Evolutionary conservation across 2,113 vertebrate genomes (phyloP), one percentile per base, ranked within the genome.

Genomic region (Erythrolamprus reginae): DNA sequence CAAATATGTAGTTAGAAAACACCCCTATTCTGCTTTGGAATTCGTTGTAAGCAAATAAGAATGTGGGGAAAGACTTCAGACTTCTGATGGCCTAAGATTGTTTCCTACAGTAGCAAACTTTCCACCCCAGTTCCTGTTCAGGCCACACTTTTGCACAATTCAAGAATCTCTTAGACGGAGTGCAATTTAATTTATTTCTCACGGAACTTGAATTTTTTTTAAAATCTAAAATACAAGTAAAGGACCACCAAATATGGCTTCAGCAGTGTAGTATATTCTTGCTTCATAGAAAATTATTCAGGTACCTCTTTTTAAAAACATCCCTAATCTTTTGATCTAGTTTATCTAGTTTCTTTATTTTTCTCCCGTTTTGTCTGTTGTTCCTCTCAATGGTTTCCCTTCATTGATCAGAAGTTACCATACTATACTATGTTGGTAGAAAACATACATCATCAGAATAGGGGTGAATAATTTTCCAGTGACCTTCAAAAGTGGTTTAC

Each of bases 1-100:
- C 55, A 91, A 95, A 95, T 94, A 91, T 0, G 51, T 1, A 8
- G 93, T 95, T 94, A 94, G 95, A 96, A 96, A 94, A 94, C 92
- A 70, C 93, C 4, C n/a, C 93, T 95, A 96, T 96, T 94, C 94
- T 96, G 95, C 96, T 96, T 96, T 96, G 87, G 92, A 96, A 91
- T 92, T 87, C 0, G 91, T 89, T 91, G 93, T 93, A 94, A 94
- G 89, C 95, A 95, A 94, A 94, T 92, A 94, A 93, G 94, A 93
- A 91, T 6, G 93, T 88, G 93, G 93, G 93, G 92, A 96, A 95
- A 93, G 2, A 91, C 88, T 1, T 89, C 91, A 26, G 94, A 7
- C 91, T 82, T 90, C 86, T 88, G 93, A 90, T 55, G 50, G 88
- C 42, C 89, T 38, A 89, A 93, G 94, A 95, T 96, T 95, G 94